A percentile compares a stretch with the other conserved stretches of the same genome.
phyloP scores from a whole-genome alignment of 1,140 invertebrate genomes.

The Trichonephila clavipes region DNA sequence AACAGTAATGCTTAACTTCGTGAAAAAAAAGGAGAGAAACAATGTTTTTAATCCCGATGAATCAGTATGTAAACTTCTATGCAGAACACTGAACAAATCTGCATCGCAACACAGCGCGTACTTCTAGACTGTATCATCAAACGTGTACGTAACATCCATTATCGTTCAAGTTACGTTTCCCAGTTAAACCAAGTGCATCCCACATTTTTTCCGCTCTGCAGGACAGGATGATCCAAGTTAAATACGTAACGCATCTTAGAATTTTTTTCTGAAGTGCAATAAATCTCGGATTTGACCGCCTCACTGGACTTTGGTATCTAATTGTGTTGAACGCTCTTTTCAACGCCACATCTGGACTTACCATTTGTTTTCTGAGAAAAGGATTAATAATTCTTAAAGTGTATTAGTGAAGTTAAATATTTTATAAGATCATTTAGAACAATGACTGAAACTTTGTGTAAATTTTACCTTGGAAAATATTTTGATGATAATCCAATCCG shows the following conservation, averaged over 20 bases:
- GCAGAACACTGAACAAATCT: conserved; percentile 31
- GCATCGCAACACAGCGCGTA: not conserved
- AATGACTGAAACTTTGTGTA: no score
- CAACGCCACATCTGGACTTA: no score
- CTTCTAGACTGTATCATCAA: not conserved
- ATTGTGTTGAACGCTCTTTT: not conserved
- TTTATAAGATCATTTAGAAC: no score
- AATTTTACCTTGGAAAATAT: no score
- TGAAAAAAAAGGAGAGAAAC: not conserved
- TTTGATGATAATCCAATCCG: no score
- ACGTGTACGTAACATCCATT: not conserved
- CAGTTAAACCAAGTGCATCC: conserved; percentile 33
- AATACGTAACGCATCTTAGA: conserved; percentile 34
- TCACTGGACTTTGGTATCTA: conserved; percentile 25
- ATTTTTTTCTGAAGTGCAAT: not conserved
- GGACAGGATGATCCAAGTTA: conserved; percentile 3
- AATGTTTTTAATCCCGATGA: conserved; percentile 23
- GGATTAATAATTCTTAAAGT: no score
- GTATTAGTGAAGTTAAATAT: no score
- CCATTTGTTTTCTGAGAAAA: no score
- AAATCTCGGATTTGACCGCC: conserved; percentile 53
- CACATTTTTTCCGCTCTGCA: conserved; percentile 15
- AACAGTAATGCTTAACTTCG: not conserved
- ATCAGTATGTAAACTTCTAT: conserved; percentile 40
- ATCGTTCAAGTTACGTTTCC: not conserved